A percentile compares a stretch with the other conserved stretches of the same genome.
Conservation (phyloP, 2,113 vertebrate genomes). For the Etheostoma spectabile region DNA sequence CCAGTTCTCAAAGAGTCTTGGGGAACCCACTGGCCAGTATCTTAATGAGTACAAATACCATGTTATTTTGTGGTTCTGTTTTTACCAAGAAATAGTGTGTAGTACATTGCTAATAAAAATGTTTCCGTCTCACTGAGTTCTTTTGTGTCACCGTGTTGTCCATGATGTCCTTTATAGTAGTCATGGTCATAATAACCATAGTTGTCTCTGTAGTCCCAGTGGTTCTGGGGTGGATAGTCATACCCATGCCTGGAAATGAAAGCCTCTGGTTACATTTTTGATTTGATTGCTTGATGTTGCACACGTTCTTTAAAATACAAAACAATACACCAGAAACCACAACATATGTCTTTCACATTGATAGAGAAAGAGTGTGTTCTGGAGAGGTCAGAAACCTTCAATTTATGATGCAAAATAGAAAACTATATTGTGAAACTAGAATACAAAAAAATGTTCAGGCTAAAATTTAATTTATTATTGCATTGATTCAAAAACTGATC, state of each 20-base stretch:
- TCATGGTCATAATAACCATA: conserved; percentile 72
- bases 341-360: no score
- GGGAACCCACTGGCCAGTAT: conserved; percentile 63
- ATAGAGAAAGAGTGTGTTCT: no score
- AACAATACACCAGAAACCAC: no score
- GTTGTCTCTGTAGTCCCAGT: conserved; percentile 76
- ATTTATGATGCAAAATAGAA: no score
- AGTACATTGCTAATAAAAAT: background rate
- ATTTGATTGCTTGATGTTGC: no score
- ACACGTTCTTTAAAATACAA: no score
- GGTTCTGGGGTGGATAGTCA: conserved; percentile 66
- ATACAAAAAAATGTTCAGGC: no score
- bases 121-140: background rate
- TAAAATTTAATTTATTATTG: background rate
- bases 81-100: background rate
- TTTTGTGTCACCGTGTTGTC: conserved; percentile 64
- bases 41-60: conserved; percentile 48
- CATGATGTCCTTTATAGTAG: conserved; percentile 72
- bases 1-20: conserved; percentile 59
- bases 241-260: conserved; percentile 70
- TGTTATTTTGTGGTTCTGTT: background rate
- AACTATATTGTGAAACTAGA: no score
- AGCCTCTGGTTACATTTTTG: background rate
- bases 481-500: background rate
- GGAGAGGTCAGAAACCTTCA: no score